Conservation (phyloP, 2,797 vertebrate species). For the Heliangelus exortis region DNA sequence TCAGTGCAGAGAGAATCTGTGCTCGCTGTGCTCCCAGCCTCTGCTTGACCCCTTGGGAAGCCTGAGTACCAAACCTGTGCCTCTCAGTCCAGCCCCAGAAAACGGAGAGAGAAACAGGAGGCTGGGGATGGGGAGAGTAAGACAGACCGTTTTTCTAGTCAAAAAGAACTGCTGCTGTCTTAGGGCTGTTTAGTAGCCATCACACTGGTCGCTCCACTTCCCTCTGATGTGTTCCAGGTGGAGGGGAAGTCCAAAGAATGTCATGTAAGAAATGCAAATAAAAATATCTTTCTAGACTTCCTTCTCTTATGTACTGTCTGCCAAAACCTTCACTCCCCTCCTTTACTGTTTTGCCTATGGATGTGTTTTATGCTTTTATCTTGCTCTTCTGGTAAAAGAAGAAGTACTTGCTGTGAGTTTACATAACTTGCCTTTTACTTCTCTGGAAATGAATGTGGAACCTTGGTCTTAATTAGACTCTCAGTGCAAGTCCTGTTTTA, state of each 20-base stretch:
- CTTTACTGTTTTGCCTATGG: conserved; percentile 59
- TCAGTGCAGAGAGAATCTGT: not conserved
- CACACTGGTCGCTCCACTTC: conserved; percentile 14
- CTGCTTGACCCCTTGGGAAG: not conserved
- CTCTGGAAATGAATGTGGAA: conserved; percentile 34
- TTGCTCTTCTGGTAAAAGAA: conserved; percentile 63
- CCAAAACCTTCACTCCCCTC: not conserved
- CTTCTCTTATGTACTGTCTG: conserved; percentile 49
- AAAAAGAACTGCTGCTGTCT: not conserved
- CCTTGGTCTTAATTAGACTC: conserved; percentile 52
- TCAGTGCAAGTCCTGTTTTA: conserved; percentile 23
- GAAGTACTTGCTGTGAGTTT: conserved; percentile 58
- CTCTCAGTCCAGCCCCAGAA: not conserved
- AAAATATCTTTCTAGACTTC: conserved; percentile 62
- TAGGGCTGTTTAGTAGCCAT: not conserved
- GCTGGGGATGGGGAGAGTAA: not conserved
- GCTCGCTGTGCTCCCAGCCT: not conserved
- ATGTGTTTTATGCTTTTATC: conserved; percentile 45
- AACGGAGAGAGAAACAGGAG: not conserved
- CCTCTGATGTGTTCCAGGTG: conserved; percentile 45
- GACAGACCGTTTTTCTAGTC: not conserved
- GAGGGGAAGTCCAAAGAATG: conserved; percentile 51
- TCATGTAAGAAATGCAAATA: conserved; percentile 64
- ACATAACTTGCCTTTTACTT: conserved; percentile 55
- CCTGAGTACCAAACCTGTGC: not conserved